Evolutionary conservation across 2,888 invertebrate species (phyloP), one percentile per base, ranked within the genome.

Genomic region (Dendrolimus houi): DNA sequence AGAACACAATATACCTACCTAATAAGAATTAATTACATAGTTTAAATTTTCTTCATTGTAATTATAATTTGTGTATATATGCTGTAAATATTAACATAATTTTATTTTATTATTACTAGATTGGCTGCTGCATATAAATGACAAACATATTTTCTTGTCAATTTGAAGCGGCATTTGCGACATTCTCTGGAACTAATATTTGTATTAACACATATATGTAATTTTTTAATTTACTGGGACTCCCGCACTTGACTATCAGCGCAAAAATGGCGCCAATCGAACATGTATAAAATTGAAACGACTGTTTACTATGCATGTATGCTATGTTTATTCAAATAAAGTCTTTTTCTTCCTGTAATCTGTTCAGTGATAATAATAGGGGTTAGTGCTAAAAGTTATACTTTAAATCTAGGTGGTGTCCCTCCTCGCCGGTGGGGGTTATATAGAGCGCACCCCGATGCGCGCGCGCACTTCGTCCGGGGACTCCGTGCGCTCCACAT

Each of bases 401-500:
- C 17, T 9, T 53, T 56, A 8, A 54, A 52, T 54, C 57, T 54
- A 96, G 87, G 89, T 88, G 69, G 87, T 88, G 42, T 86, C 87
- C 9, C 75, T 90, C 52, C 73, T 89, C 7, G 87, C 89, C 40
- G 85, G 87, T 56, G 83, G 86, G 14, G 86, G 85, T 1, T 89
- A 87, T 71, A 81, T 85, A 29, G 86, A 87, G 70, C 81, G 87
- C 40, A 60, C 80, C 12, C 74, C 80, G 55, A 60, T 84, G 75
- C 88, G 89, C 61, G 70, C 85, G 60, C 86, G 88, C 69, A 86
- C 88, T 9, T 83, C 85, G 1, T 89, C 89, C 1, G 83, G 81
- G 9, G 85, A 85, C 60, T 87, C 87, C 1, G 83, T 68, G 54
- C 85, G 87, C 29, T 86, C 88, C 10, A 62, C 77, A 14, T 85